Percentiles rank a stretch among this genome's conserved stretches.
Conservation (phyloP, 2,888 invertebrate genomes). For the Keiferia lycopersicella region DNA sequence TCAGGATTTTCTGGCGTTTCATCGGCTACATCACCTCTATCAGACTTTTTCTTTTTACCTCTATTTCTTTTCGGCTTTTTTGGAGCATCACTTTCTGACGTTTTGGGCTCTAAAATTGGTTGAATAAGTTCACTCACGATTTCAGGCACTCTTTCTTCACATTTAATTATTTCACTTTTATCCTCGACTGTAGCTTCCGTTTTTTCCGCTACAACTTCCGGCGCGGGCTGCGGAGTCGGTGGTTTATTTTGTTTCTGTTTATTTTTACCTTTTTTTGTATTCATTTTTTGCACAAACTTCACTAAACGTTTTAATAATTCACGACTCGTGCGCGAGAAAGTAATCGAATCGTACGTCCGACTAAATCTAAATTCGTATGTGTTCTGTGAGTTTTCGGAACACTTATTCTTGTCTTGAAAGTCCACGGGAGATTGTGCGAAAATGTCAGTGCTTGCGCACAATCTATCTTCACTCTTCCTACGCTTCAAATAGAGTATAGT, state of each 20-base stretch:
- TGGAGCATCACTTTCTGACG: constrained; percentile 50
- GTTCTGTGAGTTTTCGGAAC: constrained; percentile 66
- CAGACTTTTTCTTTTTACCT: constrained; percentile 68
- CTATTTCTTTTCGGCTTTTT: constrained; percentile 74
- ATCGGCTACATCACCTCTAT: constrained; percentile 39
- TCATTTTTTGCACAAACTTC: constrained; percentile 46
- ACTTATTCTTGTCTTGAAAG: constrained; percentile 64
- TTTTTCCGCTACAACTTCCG: constrained; percentile 30
- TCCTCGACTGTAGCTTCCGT: constrained; percentile 35
- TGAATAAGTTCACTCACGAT: constrained; percentile 43
- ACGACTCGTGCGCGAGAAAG: constrained; percentile 29
- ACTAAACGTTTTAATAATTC: not conserved
- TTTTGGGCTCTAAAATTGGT: constrained; percentile 31
- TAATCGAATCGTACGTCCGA: constrained; percentile 48
- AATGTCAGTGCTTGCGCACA: constrained; percentile 57
- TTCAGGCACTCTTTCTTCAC: constrained; percentile 45
- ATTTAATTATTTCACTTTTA: constrained; percentile 27
- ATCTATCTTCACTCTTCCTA: constrained; percentile 15
- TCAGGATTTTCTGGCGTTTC: constrained; percentile 34
- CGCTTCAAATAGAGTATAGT: constrained; percentile 31
- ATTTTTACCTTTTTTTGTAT: constrained; percentile 65
- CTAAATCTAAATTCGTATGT: constrained; percentile 63
- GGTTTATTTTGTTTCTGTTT: constrained; percentile 59
- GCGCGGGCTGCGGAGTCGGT: constrained; percentile 42
- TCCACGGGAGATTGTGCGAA: constrained; percentile 56